Evolutionary conservation across 2,113 vertebrate species (phyloP).

Genomic region (Pao palembangensis): DNA sequence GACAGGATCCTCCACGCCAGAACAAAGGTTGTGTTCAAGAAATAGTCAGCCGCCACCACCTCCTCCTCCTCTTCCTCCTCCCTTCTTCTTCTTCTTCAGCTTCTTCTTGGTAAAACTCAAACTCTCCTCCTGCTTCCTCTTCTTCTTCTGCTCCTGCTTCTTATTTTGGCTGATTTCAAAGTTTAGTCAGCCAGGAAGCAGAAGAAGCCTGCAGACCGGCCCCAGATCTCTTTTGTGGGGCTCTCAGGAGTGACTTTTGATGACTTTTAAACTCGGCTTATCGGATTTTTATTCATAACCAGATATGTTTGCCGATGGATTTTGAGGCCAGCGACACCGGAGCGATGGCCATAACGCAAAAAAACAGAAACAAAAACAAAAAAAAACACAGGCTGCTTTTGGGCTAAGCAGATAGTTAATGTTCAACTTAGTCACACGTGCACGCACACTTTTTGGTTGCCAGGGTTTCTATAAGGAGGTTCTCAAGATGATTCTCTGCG

Average conservation of each 20-base stretch:
- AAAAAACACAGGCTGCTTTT: background rate
- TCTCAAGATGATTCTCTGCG: conserved; percentile 52
- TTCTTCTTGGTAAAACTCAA: no score
- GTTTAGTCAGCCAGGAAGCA: conserved; percentile 50
- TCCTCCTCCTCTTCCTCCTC: conserved; percentile 17
- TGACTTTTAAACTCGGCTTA: no score
- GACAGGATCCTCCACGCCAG: conserved; percentile 63
- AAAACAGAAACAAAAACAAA: no score
- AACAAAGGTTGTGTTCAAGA: conserved; percentile 72
- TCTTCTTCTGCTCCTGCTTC: conserved; percentile 16
- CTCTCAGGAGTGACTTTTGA: no score
- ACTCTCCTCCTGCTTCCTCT: conserved; percentile 11
- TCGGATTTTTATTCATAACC: no score
- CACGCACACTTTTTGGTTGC: background rate
- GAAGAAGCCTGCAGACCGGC: conserved; percentile 51
- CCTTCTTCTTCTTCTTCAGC: conserved; percentile 14
- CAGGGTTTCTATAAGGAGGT: conserved; percentile 54
- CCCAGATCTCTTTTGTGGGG: conserved; percentile 20
- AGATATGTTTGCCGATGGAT: no score
- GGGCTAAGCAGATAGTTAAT: conserved; percentile 56
- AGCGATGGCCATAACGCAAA: conserved; percentile 1
- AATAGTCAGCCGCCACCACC: conserved; percentile 30
- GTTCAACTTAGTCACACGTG: conserved; percentile 63
- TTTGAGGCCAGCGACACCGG: no score
- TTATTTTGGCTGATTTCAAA: conserved; percentile 31